Percentiles rank a stretch among this genome's conserved stretches.
phyloP scores from a whole-genome alignment of 2,888 invertebrate species.

The Leptopilina myrica region DNA sequence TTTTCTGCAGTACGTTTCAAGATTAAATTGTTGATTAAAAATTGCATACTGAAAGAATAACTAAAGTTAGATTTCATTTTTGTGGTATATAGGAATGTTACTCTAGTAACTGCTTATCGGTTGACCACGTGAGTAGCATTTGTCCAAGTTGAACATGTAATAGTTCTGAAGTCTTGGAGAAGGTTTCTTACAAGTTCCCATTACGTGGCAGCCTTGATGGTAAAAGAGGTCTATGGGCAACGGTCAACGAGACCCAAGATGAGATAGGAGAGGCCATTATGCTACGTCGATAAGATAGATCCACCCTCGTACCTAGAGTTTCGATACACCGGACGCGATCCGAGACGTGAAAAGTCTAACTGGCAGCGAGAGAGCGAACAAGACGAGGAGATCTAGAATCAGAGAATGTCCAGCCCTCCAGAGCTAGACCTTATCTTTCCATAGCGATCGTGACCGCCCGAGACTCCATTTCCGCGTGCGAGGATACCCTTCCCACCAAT shows the following conservation, averaged over 20 bases:
- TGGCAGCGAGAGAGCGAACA: constrained; percentile 61
- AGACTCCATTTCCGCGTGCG: constrained; percentile 75
- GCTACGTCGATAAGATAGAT: constrained; percentile 73
- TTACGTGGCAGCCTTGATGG: constrained; percentile 66
- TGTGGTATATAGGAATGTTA: not conserved
- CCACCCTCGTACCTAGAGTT: constrained; percentile 65
- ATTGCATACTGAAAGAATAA: constrained; percentile 4
- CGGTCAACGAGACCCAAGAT: constrained; percentile 72
- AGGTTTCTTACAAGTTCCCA: constrained; percentile 60
- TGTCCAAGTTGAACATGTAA: constrained; percentile 27
- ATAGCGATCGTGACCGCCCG: constrained; percentile 72
- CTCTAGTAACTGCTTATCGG: constrained; percentile 25
- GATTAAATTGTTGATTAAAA: constrained; percentile 9
- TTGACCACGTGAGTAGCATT: constrained; percentile 15
- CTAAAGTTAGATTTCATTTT: too few species aligned
- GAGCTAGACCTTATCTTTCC: constrained; percentile 72
- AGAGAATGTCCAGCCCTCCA: constrained; percentile 62
- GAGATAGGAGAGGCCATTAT: constrained; percentile 75
- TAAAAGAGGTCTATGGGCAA: constrained; percentile 69
- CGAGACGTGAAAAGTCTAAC: constrained; percentile 74
- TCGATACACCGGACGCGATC: constrained; percentile 74
- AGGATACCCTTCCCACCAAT: constrained; percentile 67
- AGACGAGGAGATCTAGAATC: constrained; percentile 47
- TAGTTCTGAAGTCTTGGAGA: constrained; percentile 40
- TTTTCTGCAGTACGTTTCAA: not conserved